Evolutionary conservation across 53 echinoderm and acorn worm species (phyloP), one percentile per base, ranked within the genome.

Genomic region (Paracentrotus lividus): DNA sequence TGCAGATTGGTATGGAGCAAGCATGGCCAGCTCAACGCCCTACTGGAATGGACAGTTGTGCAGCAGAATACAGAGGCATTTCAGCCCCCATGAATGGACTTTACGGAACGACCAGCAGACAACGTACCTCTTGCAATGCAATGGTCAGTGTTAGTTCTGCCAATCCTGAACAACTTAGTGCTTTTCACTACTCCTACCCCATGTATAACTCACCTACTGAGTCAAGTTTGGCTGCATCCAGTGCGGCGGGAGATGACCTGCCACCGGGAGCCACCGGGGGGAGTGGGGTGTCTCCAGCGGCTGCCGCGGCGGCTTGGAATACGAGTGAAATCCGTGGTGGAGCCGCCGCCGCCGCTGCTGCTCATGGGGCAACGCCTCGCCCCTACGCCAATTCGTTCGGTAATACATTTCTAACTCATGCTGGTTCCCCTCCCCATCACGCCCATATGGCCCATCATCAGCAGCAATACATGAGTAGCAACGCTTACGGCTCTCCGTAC

Each of bases 1-100:
- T 98, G 98, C 97, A 97, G 93, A 84, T 97, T 16, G 96, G 97
- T 9, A 96, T 95, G 94, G 98, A 98, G 64, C 98, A 96, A 56
- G 91, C 94, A 14, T 98, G 98, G 98, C 94, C 95, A 54, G 88
- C 94, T 66, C 90, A 95, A 49, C 92, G 96, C 44, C 95, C 93
- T 65, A 93, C 56, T 44, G 95, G 93, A 88, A 93, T 93, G 93
- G 98, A 98, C 75, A 95, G 95, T 93, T 98, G 95, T 88, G 96
- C 98, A 18, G 96, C 96, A 36, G 98, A 98, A 85, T 98, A 98
- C 88, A 78, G 98, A 72, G 96, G 98, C 49, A 89, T 95, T 33
- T 93, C 96, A 0, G 93, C 95, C 56, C 94, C 97, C n/a, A 72
- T 94, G 51, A 96, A 96, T 76, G 96, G 98, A 33, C 95, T 95